These are phyloP conservation scores for Eupithecia subfuscata DNA, from an alignment of 2,888 invertebrate species.

Conservation along the genomic window DNA sequence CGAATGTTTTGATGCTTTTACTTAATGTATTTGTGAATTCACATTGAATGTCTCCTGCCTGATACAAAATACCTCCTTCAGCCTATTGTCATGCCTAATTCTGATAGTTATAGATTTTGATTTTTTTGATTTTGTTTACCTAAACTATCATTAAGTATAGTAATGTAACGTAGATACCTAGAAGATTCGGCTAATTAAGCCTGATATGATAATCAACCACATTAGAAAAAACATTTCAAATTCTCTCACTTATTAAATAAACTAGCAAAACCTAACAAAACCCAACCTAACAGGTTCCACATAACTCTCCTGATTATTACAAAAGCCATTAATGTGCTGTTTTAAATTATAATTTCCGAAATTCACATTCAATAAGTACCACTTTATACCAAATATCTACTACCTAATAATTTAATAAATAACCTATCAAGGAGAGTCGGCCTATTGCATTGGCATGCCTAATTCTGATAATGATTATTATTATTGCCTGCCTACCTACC, in stretches of 20 bases:
- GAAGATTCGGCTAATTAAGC: neutral
- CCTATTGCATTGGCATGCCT: no score
- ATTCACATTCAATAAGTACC: neutral
- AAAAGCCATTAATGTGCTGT: neutral
- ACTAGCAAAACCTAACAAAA: neutral
- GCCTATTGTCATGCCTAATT: no score
- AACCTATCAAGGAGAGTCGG: neutral
- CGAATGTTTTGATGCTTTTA: neutral
- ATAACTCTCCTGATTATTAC: neutral
- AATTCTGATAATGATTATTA: no score
- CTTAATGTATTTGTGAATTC: neutral
- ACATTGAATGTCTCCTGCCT: neutral
- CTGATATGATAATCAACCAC: neutral
- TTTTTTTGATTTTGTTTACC: no score
- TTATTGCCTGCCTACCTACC: no score
- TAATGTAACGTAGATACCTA: no score
- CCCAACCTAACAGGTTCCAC: neutral
- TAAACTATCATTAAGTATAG: no score
- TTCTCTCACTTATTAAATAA: no score
- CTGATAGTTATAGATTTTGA: no score
- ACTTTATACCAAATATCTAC: neutral
- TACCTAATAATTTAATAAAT: neutral
- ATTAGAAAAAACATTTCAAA: neutral
- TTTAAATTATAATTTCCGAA: no score
- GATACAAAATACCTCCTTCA: neutral